phyloP scores from a whole-genome alignment of 2,888 invertebrate species.

The Torymus tubicola region DNA sequence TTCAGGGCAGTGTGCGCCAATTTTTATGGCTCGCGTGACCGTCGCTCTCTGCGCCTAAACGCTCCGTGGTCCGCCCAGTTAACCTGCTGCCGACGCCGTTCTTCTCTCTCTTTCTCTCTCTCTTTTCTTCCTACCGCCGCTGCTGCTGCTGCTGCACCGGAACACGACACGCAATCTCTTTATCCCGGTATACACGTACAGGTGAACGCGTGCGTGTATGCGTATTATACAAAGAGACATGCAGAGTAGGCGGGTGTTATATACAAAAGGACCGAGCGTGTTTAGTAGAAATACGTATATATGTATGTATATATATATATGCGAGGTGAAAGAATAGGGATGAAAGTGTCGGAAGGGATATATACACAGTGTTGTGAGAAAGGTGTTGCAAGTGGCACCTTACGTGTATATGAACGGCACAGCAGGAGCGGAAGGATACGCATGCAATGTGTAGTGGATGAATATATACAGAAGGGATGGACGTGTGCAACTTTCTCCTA shows the following conservation, averaged over 20 bases:
- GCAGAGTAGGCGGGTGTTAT: constrained; percentile 1
- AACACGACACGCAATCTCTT: constrained; percentile 37
- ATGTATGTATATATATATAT: too few species aligned
- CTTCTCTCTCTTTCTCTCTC: not conserved
- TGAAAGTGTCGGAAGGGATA: constrained; percentile 16
- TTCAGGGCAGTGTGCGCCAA: constrained; percentile 56
- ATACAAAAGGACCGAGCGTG: not conserved
- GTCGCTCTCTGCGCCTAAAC: constrained; percentile 67
- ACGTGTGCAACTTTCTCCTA: constrained; percentile 21
- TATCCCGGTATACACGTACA: constrained; percentile 10
- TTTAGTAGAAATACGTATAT: too few species aligned
- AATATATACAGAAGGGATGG: too few species aligned
- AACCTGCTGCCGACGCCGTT: constrained; percentile 14
- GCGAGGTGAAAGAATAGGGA: not conserved
- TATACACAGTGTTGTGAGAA: not conserved
- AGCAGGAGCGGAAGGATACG: constrained; percentile 24
- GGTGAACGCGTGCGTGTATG: constrained; percentile 8
- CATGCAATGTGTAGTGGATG: not conserved
- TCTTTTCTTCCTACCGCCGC: not conserved
- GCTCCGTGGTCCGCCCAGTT: constrained; percentile 66
- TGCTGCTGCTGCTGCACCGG: too few species aligned
- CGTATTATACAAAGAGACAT: not conserved
- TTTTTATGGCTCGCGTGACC: constrained; percentile 74
- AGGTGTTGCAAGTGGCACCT: constrained; percentile 6
- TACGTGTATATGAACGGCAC: too few species aligned